A percentile compares a stretch with the other conserved stretches of the same genome.
Conservation (phyloP, 1,140 invertebrate species). For the Trachelipus rathkii region DNA sequence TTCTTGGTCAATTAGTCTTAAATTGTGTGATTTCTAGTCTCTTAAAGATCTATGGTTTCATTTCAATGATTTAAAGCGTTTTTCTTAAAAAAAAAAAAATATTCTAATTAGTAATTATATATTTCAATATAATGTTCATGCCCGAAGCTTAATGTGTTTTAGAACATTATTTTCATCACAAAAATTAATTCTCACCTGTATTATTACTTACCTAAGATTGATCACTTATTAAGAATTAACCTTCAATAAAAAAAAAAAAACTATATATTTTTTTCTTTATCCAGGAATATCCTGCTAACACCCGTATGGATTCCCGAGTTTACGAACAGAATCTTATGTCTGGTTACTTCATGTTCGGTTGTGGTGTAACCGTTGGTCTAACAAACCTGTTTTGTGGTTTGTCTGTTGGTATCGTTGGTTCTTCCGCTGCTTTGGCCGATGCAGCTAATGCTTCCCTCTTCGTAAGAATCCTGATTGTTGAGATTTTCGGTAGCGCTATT, state of each 20-base stretch:
- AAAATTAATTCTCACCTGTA: no score
- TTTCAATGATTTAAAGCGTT: no score
- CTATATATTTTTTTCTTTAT: conserved; percentile 19
- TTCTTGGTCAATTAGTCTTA: no score
- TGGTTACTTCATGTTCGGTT: conserved; percentile 93
- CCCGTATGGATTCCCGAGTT: neutral
- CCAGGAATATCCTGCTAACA: conserved; percentile 35
- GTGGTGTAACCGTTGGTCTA: conserved; percentile 86
- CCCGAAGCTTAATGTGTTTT: no score
- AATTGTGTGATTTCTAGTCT: no score
- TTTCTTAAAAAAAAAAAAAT: no score
- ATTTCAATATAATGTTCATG: no score
- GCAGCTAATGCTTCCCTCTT: conserved; percentile 91
- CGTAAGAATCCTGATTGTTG: conserved; percentile 95
- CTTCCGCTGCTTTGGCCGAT: conserved; percentile 91
- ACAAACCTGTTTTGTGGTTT: conserved; percentile 94
- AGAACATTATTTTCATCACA: no score
- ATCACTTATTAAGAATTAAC: neutral
- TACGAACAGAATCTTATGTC: conserved; percentile 60
- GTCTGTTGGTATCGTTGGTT: conserved; percentile 90
- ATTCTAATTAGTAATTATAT: no score
- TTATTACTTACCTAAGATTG: neutral
- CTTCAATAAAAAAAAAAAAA: no score
- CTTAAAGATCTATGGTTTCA: no score
- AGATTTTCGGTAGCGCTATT: conserved; percentile 97